These are phyloP conservation scores for Echiichthys vipera DNA, from an alignment of 2,797 vertebrate species.

Conservation along the genomic window DNA sequence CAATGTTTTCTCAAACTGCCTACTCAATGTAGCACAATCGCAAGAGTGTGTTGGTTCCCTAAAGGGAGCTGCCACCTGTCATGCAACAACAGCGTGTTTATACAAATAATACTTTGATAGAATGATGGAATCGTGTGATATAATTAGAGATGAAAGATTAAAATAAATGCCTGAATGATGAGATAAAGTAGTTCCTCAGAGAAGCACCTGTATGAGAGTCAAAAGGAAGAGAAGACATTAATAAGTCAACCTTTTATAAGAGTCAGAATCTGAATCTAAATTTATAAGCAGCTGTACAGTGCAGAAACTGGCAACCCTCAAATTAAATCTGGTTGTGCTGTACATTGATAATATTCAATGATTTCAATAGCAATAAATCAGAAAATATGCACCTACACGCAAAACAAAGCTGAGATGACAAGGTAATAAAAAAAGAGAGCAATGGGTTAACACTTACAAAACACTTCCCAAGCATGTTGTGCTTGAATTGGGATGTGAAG, in stretches of 20 bases:
- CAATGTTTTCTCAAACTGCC: constrained; percentile 34
- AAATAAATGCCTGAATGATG: constrained; percentile 21
- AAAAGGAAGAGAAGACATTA: constrained; percentile 1
- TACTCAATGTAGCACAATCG: constrained; percentile 32
- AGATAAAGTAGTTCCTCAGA: constrained; percentile 23
- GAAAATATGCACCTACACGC: constrained; percentile 36
- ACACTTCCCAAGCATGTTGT: constrained; percentile 35
- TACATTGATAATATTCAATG: constrained; percentile 20
- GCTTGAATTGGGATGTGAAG: constrained; percentile 40
- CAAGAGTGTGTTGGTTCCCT: constrained; percentile 33
- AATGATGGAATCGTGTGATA: constrained; percentile 40
- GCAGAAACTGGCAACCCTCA: background rate
- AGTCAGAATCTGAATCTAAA: constrained; percentile 2
- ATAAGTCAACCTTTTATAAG: background rate
- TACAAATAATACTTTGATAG: constrained; percentile 41
- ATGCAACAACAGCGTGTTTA: constrained; percentile 29
- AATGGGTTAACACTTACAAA: constrained; percentile 44
- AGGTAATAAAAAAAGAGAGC: constrained; percentile 30
- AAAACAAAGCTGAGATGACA: constrained; percentile 47
- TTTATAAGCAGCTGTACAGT: background rate
- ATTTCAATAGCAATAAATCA: constrained; percentile 30
- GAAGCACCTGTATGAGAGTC: constrained; percentile 19
- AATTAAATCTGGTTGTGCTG: constrained; percentile 15
- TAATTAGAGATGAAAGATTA: constrained; percentile 53
- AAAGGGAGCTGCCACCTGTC: constrained; percentile 51